Evolutionary conservation across 1,140 invertebrate species (phyloP).

Genomic region (Chrysoperla carnea): DNA sequence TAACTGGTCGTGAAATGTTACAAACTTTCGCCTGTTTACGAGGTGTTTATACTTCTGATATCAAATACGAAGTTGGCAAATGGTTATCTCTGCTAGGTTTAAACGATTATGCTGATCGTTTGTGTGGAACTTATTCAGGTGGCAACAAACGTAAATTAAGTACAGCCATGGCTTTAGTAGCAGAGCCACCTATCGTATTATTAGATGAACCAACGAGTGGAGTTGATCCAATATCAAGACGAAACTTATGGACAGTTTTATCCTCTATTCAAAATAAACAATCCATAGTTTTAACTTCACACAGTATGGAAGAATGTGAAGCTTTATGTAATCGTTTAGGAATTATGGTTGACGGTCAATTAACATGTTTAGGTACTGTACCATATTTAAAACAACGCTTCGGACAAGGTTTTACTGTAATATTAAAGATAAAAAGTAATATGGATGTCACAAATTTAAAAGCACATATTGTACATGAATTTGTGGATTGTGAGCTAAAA

Average conservation of each 20-base stretch:
- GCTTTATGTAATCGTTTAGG: constrained; percentile 55
- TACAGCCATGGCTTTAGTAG: constrained; percentile 62
- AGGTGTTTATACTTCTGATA: constrained; percentile 26
- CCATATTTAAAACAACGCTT: constrained; percentile 25
- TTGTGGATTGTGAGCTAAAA: constrained; percentile 5
- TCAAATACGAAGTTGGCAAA: constrained; percentile 27
- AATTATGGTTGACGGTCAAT: constrained; percentile 64
- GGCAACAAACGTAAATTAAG: constrained; percentile 74
- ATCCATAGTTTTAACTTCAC: constrained; percentile 38
- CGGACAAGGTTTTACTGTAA: constrained; percentile 27
- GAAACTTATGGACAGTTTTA: constrained; percentile 42
- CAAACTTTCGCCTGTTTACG: constrained; percentile 44
- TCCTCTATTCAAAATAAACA: constrained; percentile 25
- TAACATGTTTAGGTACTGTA: constrained; percentile 31
- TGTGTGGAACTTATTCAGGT: constrained; percentile 41
- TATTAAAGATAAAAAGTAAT: constrained; percentile 17
- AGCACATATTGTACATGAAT: constrained; percentile 4
- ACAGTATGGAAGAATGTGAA: constrained; percentile 80
- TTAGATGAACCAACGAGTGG: constrained; percentile 54
- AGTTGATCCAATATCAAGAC: constrained; percentile 44
- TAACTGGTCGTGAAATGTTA: constrained; percentile 53
- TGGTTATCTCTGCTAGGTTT: constrained; percentile 31
- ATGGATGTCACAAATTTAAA: constrained; percentile 3
- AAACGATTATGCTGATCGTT: constrained; percentile 21
- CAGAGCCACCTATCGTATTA: constrained; percentile 54